phyloP scores from a whole-genome alignment of 2,888 invertebrate genomes.

The Phortica okadai region DNA sequence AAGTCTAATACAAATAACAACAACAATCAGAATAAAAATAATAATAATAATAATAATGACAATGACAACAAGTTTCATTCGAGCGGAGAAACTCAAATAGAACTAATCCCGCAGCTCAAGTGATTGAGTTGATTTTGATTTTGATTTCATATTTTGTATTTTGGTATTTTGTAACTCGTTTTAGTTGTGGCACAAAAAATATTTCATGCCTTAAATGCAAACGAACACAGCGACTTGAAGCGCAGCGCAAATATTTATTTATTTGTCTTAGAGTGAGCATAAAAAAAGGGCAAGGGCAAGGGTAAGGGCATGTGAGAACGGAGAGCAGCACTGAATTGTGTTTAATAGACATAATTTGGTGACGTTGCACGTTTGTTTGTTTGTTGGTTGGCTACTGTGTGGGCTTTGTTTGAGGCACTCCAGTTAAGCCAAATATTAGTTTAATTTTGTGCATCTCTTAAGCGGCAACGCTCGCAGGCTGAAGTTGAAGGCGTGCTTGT shows the following conservation, averaged over 20 bases:
- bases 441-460: conserved; percentile 10
- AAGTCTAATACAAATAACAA: neutral
- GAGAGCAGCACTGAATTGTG: conserved; percentile 10
- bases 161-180: conserved; percentile 2
- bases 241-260: conserved; percentile 67
- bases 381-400: conserved; percentile 16
- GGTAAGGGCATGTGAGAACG: neutral
- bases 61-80: conserved; percentile 47
- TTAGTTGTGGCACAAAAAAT: neutral
- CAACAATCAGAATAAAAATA: conserved; percentile 15
- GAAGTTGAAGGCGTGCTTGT: conserved; percentile 5
- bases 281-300: too few species aligned
- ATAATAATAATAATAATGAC: neutral
- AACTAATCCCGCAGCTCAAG: conserved; percentile 76
- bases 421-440: conserved; percentile 23
- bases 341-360: conserved; percentile 27
- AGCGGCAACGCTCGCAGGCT: neutral
- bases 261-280: conserved; percentile 5
- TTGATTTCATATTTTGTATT: conserved; percentile 44
- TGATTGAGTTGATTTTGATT: conserved; percentile 73
- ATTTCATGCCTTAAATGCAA: neutral
- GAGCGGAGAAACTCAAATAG: conserved; percentile 74
- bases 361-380: neutral
- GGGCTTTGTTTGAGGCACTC: neutral
- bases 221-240: conserved; percentile 44